A percentile compares a stretch with the other conserved stretches of the same genome.
phyloP scores from a whole-genome alignment of 2,113 vertebrate species.

The Semnopithecus entellus region DNA sequence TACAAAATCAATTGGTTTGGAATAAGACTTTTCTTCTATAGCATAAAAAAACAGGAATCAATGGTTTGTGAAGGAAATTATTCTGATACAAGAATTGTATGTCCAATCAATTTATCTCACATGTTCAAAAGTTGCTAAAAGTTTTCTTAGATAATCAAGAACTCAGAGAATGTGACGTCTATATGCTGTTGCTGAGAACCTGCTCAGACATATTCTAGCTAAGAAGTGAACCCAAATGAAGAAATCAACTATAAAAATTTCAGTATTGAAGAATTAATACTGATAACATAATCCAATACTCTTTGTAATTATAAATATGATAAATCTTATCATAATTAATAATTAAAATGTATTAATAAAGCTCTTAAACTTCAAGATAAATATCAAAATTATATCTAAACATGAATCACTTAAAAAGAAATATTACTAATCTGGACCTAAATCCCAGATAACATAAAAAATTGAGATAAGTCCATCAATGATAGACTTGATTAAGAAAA shows the following conservation, averaged over 20 bases:
- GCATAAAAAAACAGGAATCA: background rate
- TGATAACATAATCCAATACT: background rate
- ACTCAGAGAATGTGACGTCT: background rate
- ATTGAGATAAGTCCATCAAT: background rate
- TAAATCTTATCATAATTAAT: background rate
- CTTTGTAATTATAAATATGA: background rate
- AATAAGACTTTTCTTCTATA: background rate
- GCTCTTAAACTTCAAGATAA: conserved; percentile 7
- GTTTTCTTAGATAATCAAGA: background rate
- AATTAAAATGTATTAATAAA: background rate
- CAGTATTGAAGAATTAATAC: background rate
- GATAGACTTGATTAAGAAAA: too few species aligned
- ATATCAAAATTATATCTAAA: background rate
- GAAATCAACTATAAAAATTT: background rate
- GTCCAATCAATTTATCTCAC: background rate
- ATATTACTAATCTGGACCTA: background rate
- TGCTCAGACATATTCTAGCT: background rate
- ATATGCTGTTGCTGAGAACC: background rate
- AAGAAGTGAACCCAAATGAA: background rate
- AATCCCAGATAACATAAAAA: background rate
- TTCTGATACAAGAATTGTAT: conserved; percentile 19
- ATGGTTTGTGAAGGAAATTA: background rate
- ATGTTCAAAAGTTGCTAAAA: background rate
- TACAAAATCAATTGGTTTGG: background rate
- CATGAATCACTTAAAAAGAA: background rate